phyloP scores from a whole-genome alignment of 2,888 invertebrate genomes.

The Automeris io region DNA sequence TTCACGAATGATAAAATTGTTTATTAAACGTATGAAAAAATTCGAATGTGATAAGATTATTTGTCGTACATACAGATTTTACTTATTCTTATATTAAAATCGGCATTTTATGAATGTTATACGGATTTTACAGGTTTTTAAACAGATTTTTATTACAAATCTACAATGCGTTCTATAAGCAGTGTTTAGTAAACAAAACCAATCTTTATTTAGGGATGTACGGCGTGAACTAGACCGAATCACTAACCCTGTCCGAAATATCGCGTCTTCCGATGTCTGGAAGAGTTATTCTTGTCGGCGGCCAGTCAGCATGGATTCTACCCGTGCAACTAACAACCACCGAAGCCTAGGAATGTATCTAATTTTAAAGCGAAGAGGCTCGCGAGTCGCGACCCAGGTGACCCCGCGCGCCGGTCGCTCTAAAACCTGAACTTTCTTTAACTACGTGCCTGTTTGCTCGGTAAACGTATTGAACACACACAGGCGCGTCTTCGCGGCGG shows the following conservation, averaged over 20 bases:
- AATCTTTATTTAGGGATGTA: conserved; percentile 25
- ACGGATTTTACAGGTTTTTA: too few species aligned
- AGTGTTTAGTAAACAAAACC: conserved; percentile 35
- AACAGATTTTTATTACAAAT: too few species aligned
- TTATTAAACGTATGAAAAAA: too few species aligned
- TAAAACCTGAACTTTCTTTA: conserved; percentile 77
- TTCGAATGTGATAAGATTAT: too few species aligned
- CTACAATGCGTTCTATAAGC: too few species aligned
- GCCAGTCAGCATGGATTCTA: conserved; percentile 39
- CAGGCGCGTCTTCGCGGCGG: conserved; percentile 47
- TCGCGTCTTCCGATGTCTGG: conserved; percentile 52
- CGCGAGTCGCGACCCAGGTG: conserved; percentile 72
- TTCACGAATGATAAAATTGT: too few species aligned
- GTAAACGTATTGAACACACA: conserved; percentile 68
- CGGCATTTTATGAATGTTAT: too few species aligned
- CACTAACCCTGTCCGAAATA: conserved; percentile 72
- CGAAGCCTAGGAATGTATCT: conserved; percentile 73
- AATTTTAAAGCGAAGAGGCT: conserved; percentile 75
- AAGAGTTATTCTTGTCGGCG: conserved; percentile 57
- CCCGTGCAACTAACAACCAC: conserved; percentile 41
- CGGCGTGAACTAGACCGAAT: conserved; percentile 51
- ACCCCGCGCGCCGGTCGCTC: conserved; percentile 68
- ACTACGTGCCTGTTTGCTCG: conserved; percentile 71
- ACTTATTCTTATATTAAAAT: too few species aligned
- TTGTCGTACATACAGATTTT: too few species aligned